These are phyloP conservation scores for Acrocephalus kingi DNA, from an alignment of 2,113 vertebrate genomes.

Conservation along the genomic window DNA sequence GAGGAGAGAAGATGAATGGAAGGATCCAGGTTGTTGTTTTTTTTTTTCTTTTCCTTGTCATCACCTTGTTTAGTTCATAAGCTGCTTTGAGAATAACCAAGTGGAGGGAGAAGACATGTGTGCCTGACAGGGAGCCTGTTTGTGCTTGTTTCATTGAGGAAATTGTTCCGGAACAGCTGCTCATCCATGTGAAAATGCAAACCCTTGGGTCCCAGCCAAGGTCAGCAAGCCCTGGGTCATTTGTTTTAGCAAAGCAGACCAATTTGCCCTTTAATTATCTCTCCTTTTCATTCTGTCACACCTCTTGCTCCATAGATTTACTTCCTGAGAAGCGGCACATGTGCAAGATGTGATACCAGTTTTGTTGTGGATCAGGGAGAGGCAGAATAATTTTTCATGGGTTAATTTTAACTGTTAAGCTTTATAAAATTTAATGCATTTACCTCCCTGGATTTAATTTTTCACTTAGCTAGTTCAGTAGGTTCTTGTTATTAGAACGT, in stretches of 20 bases:
- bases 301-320: not conserved
- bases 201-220: conserved; percentile 42
- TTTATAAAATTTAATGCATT: not conserved
- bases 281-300: not conserved
- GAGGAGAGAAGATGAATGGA: not conserved
- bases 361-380: not conserved
- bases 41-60: not conserved
- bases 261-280: conserved; percentile 56
- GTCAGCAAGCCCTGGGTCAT: conserved; percentile 62
- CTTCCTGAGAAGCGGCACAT: not conserved
- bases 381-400: not conserved
- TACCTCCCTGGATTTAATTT: not conserved
- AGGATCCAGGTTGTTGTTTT: not conserved
- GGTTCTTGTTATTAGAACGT: not conserved
- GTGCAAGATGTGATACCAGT: not conserved
- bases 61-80: not conserved
- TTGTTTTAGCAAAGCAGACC: conserved; percentile 51
- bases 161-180: conserved; percentile 60
- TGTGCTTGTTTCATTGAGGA: conserved; percentile 52
- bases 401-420: not conserved
- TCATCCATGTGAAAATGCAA: conserved; percentile 64
- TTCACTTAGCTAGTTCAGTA: not conserved
- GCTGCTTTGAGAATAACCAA: conserved; percentile 15
- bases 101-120: conserved; percentile 7
- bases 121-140: conserved; percentile 41